These are phyloP conservation scores for Cryptops parisi DNA, from an alignment of 2,888 invertebrate genomes.

Conservation along the genomic window DNA sequence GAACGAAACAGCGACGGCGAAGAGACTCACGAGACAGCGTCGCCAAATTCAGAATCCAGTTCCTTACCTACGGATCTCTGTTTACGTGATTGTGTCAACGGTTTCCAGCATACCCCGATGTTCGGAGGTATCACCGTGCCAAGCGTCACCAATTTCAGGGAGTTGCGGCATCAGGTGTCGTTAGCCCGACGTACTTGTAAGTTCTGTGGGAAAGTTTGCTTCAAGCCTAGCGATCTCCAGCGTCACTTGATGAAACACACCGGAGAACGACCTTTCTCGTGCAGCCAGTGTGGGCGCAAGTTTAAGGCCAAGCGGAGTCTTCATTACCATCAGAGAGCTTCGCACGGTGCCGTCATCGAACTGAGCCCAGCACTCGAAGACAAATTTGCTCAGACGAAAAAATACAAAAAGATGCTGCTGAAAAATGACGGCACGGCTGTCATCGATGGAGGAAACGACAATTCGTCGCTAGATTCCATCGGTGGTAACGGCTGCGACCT, in stretches of 20 bases:
- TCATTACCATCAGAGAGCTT: conserved; percentile 27
- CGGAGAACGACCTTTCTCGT: conserved; percentile 27
- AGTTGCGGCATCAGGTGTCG: conserved; percentile 7
- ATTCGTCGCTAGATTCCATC: conserved; percentile 1
- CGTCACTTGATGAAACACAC: conserved; percentile 29
- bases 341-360: conserved; percentile 27
- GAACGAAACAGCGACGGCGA: conserved; percentile 1
- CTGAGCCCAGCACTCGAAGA: conserved; percentile 28
- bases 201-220: conserved; percentile 27
- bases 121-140: conserved; percentile 11
- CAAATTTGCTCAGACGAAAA: conserved; percentile 15
- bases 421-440: neutral
- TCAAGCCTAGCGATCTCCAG: conserved; percentile 27
- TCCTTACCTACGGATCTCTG: conserved; percentile 2
- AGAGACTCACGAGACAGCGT: conserved; percentile 7
- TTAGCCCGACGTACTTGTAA: conserved; percentile 24
- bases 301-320: conserved; percentile 30
- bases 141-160: neutral
- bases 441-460: neutral
- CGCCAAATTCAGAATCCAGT: conserved; percentile 10
- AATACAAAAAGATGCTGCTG: conserved; percentile 10
- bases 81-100: neutral
- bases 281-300: conserved; percentile 25
- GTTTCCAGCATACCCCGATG: conserved; percentile 10
- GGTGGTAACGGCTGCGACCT: too few species aligned